Evolutionary conservation across 2,888 invertebrate genomes (phyloP).

Genomic region (Limnephilus auricula): DNA sequence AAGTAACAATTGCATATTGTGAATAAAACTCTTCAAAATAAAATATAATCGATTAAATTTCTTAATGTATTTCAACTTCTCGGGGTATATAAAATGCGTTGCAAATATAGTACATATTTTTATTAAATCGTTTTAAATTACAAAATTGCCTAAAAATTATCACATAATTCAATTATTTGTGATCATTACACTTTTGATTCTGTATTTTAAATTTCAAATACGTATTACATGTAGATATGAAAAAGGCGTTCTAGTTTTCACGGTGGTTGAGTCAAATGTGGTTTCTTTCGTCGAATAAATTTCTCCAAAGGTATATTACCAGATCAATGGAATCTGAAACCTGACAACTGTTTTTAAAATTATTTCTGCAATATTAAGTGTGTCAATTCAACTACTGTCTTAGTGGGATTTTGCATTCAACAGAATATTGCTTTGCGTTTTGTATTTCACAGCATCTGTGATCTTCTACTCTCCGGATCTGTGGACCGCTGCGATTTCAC

Average conservation of each 20-base stretch:
- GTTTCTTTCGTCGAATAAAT: not conserved
- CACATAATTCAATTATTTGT: not conserved
- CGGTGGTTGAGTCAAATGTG: not conserved
- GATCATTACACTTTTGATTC: not conserved
- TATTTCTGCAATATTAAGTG: not conserved
- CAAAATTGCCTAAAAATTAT: not conserved
- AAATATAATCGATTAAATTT: no score
- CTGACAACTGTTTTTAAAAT: not conserved
- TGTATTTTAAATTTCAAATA: not conserved
- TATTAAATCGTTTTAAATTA: not conserved
- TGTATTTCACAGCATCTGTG: constrained; percentile 13
- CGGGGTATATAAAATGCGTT: no score
- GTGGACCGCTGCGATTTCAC: constrained; percentile 12
- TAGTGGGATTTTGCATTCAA: constrained; percentile 17
- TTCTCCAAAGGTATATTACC: not conserved
- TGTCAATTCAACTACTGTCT: constrained; percentile 18
- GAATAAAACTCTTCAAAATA: no score
- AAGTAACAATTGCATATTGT: no score
- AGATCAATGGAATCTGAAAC: not conserved
- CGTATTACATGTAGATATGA: not conserved
- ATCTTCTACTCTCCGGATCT: not conserved
- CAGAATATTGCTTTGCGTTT: not conserved
- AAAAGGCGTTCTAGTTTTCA: not conserved
- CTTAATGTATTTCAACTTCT: no score
- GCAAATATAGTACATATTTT: not conserved